Evolutionary conservation across 1,140 invertebrate genomes (phyloP), one percentile per base, ranked within the genome.

Genomic region (Ostrea denselamellosa): DNA sequence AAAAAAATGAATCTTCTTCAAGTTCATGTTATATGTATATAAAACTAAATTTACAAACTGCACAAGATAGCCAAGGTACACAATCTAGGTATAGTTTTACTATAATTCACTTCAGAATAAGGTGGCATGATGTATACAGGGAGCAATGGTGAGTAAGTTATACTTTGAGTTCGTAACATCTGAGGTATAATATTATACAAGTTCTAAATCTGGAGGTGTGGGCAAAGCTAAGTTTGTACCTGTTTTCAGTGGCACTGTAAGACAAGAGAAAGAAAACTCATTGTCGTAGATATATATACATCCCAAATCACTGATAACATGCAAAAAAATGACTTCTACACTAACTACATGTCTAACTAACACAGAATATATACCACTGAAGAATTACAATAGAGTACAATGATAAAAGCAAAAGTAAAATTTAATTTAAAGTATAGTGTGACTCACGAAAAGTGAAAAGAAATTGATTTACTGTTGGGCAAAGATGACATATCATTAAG

Each of bases 221-320:
- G 25, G 2, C 25, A 44, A 34, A 25, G 25, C 14, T 28, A 14
- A 12, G 14, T 28, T 34, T 25, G 28, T 77, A 77, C 68, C 68
- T 77, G 68, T 77, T 77, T 34, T 77, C 68, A 28, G 68, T 28
- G 28, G 28, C 68, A 77, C 68, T 77, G 68, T 28, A 77, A 77
- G 68, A 34, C 68, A 77, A 77, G 8, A 77, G 12, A 77, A 77
- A 77, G 68, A 77, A 62, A 62, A 0, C 56, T 62, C 17, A 62
- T 44, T 44, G 34, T 44, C 17, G 56, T 0, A 62, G 17, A 62
- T 2, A 62, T 44, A 44, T 44, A 1, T 44, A 44, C 34, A 44
- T 44, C 2, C 34, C 34, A 44, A 44, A 44, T 44, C 34, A 44
- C 34, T 44, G 34, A 44, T 19, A 62, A 19, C 56, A 62, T 62